Base-by-base conservation (phyloP, 2,797 vertebrate genomes). In the Sphenopsis melanotis region DNA sequence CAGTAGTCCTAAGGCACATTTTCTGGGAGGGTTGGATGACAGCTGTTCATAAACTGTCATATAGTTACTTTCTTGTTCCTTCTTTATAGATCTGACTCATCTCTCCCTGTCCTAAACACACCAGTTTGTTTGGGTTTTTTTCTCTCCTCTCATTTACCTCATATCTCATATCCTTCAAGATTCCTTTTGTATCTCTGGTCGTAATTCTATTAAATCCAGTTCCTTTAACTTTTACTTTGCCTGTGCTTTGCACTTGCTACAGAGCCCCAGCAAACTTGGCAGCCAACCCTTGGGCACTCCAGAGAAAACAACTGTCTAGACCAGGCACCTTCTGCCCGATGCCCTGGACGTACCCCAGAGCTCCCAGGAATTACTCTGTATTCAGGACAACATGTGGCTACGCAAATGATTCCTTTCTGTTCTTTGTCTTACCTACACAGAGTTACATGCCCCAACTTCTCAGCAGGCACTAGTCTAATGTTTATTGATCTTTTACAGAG, bases 281-380 rank as follows among this genome's bases (percentile, higher is more conserved):
- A 95, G 66, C 37, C 77, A 82, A 77, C 59, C 37, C 56, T 60
- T 56, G 68, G 85, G 52, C 66, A 49, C 59, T 87, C 71, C 12
- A 90, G 91, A 88, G 80, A 96, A 94, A 94, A 88, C 87, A 92
- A 74, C 56, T 92, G 91, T 93, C 92, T 89, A 86, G 91, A 77
- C 84, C 84, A 69, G 79, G 61, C 76, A 80, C 49, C 92, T 95
- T 86, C 90, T 94, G 94, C 84, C 72, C 0, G 0, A 29, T 82
- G 87, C 74, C 55, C 94, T 92, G 93, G 78, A 81, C 1, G 3
- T 49, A 65, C 70, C 94, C 89, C 74, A 71, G 77, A 76, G 83
- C 90, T 87, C 63, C 29, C 72, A 59, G 87, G 84, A 83, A 32
- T 83, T 61, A 13, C 15, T 59, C 53, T 75, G 29, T 55, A 49